Evolutionary conservation across 1,140 invertebrate species (phyloP).

Genomic region (Trialeurodes vaporariorum): DNA sequence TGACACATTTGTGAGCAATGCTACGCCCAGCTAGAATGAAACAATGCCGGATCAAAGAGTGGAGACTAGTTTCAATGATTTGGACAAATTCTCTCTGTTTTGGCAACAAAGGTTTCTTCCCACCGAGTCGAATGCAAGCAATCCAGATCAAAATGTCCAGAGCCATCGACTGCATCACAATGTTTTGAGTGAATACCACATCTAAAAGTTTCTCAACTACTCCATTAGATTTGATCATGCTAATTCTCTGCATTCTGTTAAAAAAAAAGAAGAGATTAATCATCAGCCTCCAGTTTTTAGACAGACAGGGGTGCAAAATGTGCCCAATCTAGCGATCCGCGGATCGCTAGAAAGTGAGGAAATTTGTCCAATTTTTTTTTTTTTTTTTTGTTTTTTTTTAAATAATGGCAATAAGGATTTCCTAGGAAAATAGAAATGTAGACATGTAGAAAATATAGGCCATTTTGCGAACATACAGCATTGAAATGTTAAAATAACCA

Average conservation of each 20-base stretch:
- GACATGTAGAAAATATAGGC: too few species aligned
- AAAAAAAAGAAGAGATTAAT: conserved; percentile 21
- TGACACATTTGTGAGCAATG: conserved; percentile 77
- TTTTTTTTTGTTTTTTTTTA: too few species aligned
- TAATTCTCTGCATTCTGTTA: conserved; percentile 52
- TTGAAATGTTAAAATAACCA: too few species aligned
- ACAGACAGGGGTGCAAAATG: too few species aligned
- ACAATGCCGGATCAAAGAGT: conserved; percentile 52
- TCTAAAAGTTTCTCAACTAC: conserved; percentile 62
- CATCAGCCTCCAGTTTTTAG: too few species aligned
- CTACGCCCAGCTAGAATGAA: conserved; percentile 65
- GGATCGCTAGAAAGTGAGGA: too few species aligned
- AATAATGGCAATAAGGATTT: too few species aligned
- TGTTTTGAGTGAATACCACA: conserved; percentile 38
- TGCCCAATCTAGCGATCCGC: too few species aligned
- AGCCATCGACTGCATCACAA: conserved; percentile 40
- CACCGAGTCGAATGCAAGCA: conserved; percentile 52
- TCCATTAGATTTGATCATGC: conserved; percentile 66
- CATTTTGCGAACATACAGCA: too few species aligned
- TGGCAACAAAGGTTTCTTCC: conserved; percentile 44
- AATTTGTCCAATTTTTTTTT: too few species aligned
- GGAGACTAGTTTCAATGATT: conserved; percentile 48
- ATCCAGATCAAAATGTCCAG: conserved; percentile 73
- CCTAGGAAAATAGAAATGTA: too few species aligned
- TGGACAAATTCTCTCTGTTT: conserved; percentile 56